Evolutionary conservation across 2,113 vertebrate species (phyloP), one percentile per base, ranked within the genome.

Genomic region (Xiphias gladius): DNA sequence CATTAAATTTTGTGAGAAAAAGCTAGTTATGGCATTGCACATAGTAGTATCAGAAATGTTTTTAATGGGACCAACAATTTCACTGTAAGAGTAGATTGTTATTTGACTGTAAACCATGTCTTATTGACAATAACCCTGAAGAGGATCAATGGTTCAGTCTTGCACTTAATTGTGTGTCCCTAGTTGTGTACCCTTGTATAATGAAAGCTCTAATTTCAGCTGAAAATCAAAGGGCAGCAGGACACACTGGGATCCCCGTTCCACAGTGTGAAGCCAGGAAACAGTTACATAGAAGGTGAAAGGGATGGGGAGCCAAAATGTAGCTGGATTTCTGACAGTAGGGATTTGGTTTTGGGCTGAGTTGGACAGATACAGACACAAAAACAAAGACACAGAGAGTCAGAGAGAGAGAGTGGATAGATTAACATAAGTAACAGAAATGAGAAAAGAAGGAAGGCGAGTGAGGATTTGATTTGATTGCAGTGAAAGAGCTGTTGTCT

Each of bases 381-480:
- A 46, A 73, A 41, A 66, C 57, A 79, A 1, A 32, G 22, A 19
- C 13, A 46, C 11, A 7, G 6, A 17, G n/a, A 12, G n/a, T 5
- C 2, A 11, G 35, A 2, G 39, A 61, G 59, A 66, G 28, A 12
- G 55, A 10, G 12, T 11, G 43, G 17, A 35, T 26, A 79, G 82
- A 80, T 88, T 89, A 80, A 81, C 54, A 76, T 57, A 77, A 84
- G 77, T 64, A 69, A 72, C 24, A 75, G 79, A 78, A 82, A 86
- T 81, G 79, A 84, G 63, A 84, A 76, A 61, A 66, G 76, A 82
- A 57, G 37, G 73, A 74, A 55, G 43, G 59, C 79, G 28, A 76
- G 62, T 57, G 87, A 91, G 87, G 79, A 89, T 92, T 88, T 88
- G 58, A 78, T 77, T 79, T 91, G 87, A 94, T 88, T 88, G 80